phyloP scores from a whole-genome alignment of 2,888 invertebrate genomes.

The Pyrrhia umbra region DNA sequence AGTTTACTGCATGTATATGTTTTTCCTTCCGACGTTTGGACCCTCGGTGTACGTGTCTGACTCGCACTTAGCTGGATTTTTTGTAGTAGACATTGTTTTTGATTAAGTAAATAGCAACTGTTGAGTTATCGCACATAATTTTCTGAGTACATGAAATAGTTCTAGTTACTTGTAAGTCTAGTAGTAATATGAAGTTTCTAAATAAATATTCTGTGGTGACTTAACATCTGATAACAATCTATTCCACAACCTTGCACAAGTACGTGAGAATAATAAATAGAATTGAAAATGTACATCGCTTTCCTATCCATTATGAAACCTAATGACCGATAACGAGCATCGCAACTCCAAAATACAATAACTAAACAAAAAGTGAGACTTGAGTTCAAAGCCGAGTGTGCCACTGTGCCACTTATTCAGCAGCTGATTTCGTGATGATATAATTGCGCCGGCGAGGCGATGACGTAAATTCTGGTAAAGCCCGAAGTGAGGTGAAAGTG shows the following conservation, averaged over 20 bases:
- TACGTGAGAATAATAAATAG: slow-evolving; percentile 20
- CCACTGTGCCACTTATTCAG: slow-evolving; percentile 76
- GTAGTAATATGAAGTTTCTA: too few species aligned
- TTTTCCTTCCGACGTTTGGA: too few species aligned
- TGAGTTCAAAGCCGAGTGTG: slow-evolving; percentile 66
- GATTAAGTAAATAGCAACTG: background rate
- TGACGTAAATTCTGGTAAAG: slow-evolving; percentile 84
- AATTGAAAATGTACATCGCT: slow-evolving; percentile 59
- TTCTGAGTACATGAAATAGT: too few species aligned
- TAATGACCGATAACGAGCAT: slow-evolving; percentile 64
- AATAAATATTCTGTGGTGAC: background rate
- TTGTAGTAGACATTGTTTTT: too few species aligned
- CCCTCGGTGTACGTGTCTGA: too few species aligned
- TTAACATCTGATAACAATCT: slow-evolving; percentile 3
- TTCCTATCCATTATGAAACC: slow-evolving; percentile 58
- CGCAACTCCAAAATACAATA: slow-evolving; percentile 65
- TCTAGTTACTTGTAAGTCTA: too few species aligned
- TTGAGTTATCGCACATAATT: background rate
- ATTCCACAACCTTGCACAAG: slow-evolving; percentile 1
- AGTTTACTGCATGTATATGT: too few species aligned
- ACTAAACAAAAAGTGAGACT: slow-evolving; percentile 66
- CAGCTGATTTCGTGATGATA: slow-evolving; percentile 85
- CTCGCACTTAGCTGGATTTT: too few species aligned
- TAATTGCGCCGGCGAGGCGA: slow-evolving; percentile 75
- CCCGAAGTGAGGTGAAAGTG: slow-evolving; percentile 81